These are phyloP conservation scores for Takifugu flavidus DNA, from an alignment of 2,113 vertebrate genomes.

Conservation along the genomic window DNA sequence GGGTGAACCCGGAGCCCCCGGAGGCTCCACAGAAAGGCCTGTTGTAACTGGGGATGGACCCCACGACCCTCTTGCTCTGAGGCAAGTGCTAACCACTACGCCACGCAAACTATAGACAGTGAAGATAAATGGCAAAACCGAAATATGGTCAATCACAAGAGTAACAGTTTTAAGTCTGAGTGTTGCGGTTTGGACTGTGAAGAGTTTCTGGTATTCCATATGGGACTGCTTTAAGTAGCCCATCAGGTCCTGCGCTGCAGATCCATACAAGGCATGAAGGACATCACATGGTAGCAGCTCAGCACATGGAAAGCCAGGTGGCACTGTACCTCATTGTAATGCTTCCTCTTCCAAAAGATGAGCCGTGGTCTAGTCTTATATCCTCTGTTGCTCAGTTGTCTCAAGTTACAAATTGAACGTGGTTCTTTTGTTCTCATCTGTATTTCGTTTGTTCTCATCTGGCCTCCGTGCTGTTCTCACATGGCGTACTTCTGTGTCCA, in stretches of 20 bases:
- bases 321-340: slow-evolving; percentile 63
- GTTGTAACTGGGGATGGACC: too few species aligned
- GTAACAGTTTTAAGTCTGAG: slow-evolving; percentile 71
- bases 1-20: too few species aligned
- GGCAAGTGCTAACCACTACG: too few species aligned
- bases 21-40: too few species aligned
- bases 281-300: slow-evolving; percentile 66
- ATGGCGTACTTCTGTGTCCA: slow-evolving; percentile 84
- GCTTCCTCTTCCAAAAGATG: slow-evolving; percentile 57
- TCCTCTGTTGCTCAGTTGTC: slow-evolving; percentile 57
- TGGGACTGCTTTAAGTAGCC: slow-evolving; percentile 61
- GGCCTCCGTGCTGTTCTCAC: slow-evolving; percentile 63
- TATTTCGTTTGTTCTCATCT: slow-evolving; percentile 12
- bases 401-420: slow-evolving; percentile 68
- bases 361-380: slow-evolving; percentile 48
- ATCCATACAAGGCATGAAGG: slow-evolving; percentile 64
- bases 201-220: slow-evolving; percentile 68
- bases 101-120: slow-evolving; percentile 12
- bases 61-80: too few species aligned
- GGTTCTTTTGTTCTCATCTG: slow-evolving; percentile 66
- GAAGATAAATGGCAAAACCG: slow-evolving; percentile 54
- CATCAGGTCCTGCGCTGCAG: slow-evolving; percentile 63
- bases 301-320: slow-evolving; percentile 69
- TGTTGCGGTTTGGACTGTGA: slow-evolving; percentile 56
- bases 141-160: slow-evolving; percentile 48